These are phyloP conservation scores for Oophaga pumilio DNA, from an alignment of 2,113 vertebrate species.

Conservation along the genomic window DNA sequence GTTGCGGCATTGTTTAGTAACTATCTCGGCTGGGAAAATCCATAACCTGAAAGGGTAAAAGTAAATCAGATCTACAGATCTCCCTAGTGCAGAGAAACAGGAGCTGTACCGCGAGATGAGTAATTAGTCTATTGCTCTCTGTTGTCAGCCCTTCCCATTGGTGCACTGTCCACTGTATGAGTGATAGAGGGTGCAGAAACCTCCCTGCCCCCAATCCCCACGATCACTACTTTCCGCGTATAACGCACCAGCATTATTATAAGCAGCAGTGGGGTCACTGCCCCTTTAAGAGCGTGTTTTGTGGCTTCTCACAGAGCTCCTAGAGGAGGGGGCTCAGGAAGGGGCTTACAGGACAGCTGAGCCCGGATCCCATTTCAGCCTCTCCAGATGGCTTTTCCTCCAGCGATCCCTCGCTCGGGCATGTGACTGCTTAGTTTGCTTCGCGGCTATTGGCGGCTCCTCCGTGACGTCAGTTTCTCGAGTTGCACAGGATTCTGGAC, in stretches of 20 bases:
- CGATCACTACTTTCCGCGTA: background rate
- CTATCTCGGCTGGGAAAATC: no score
- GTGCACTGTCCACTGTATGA: no score
- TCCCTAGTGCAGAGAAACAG: no score
- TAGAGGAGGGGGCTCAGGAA: background rate
- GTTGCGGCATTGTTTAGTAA: no score
- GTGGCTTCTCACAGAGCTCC: background rate
- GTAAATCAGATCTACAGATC: no score
- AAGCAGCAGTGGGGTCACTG: background rate
- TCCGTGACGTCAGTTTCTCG: no score
- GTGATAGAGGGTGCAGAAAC: no score
- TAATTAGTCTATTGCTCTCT: no score
- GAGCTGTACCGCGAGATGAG: no score
- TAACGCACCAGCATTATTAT: background rate
- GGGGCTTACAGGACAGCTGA: background rate
- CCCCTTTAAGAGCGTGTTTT: background rate
- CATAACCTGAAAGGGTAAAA: background rate
- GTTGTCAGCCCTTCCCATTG: no score
- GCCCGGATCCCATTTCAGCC: conserved; percentile 8
- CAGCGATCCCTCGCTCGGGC: background rate
- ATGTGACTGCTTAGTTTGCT: background rate
- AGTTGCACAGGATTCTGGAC: background rate
- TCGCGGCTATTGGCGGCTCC: background rate
- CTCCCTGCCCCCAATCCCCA: no score
- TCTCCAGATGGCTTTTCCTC: conserved; percentile 8